Percentiles rank a stretch among this genome's conserved stretches.
Evolutionary conservation across 1,140 invertebrate species (phyloP).

Genomic region (Episyrphus balteatus): DNA sequence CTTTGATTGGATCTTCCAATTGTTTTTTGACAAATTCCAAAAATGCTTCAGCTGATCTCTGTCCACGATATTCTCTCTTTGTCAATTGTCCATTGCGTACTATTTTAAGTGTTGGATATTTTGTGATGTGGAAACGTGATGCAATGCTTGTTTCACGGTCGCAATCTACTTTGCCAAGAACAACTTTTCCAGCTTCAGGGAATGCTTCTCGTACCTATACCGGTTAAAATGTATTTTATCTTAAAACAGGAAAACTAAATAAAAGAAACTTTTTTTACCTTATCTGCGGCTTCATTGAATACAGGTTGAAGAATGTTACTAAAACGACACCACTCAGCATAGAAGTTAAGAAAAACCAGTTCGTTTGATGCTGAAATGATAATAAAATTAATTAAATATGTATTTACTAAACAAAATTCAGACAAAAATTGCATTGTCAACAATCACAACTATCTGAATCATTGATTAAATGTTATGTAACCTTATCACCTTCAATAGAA

Average conservation of each 20-base stretch:
- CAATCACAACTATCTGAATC: not conserved
- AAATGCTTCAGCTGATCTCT: slow-evolving; percentile 65
- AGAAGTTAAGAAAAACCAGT: slow-evolving; percentile 96
- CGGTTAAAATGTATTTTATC: not conserved
- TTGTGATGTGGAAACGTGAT: slow-evolving; percentile 86
- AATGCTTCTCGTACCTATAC: slow-evolving; percentile 50
- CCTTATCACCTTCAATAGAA: not conserved
- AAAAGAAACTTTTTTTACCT: slow-evolving; percentile 44
- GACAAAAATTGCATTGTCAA: not conserved
- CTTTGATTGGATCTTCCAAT: slow-evolving; percentile 77
- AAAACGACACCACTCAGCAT: slow-evolving; percentile 94
- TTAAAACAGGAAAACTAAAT: not conserved
- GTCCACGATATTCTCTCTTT: slow-evolving; percentile 89
- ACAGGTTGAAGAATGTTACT: slow-evolving; percentile 93
- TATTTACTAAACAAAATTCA: slow-evolving; percentile 1
- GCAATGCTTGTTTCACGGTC: slow-evolving; percentile 79
- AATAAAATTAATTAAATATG: slow-evolving; percentile 2
- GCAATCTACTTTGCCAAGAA: slow-evolving; percentile 95
- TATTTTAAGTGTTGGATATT: slow-evolving; percentile 97
- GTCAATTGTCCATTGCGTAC: slow-evolving; percentile 86
- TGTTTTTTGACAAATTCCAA: slow-evolving; percentile 80
- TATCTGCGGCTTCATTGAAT: slow-evolving; percentile 91
- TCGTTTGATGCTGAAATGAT: slow-evolving; percentile 77
- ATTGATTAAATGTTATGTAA: not conserved
- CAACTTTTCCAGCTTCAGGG: slow-evolving; percentile 70